Evolutionary conservation across 2,797 vertebrate genomes (phyloP).

Genomic region (Lycodopsis pacificus): DNA sequence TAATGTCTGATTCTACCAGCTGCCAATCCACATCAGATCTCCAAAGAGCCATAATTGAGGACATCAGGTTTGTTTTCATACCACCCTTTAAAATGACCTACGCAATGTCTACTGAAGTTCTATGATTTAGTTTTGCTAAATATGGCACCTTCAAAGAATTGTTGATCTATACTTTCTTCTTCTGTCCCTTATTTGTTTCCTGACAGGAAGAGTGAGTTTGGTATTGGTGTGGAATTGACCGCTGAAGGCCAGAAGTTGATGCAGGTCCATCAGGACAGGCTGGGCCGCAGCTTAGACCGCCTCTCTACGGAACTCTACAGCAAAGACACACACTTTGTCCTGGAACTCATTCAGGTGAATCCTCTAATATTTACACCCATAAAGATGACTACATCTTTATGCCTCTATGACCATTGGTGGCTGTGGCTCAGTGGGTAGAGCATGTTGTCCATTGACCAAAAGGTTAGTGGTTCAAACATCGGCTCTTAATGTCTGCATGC

Average conservation of each 20-base stretch:
- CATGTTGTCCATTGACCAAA: too few relatives aligned
- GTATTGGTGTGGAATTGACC: slow-evolving; percentile 83
- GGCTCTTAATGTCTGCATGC: too few relatives aligned
- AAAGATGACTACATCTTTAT: not conserved
- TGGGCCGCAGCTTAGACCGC: slow-evolving; percentile 86
- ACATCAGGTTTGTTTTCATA: slow-evolving; percentile 80
- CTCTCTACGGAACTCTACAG: slow-evolving; percentile 88
- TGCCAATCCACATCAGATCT: slow-evolving; percentile 22
- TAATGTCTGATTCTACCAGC: slow-evolving; percentile 23
- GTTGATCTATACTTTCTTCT: not conserved
- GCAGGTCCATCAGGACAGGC: slow-evolving; percentile 81
- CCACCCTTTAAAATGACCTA: not conserved
- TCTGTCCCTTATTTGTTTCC: not conserved
- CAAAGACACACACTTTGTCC: slow-evolving; percentile 89
- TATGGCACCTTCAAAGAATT: not conserved
- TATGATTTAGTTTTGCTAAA: not conserved
- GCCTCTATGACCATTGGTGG: not conserved
- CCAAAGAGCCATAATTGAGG: slow-evolving; percentile 78
- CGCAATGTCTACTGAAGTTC: not conserved
- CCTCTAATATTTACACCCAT: not conserved
- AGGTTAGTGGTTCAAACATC: too few relatives aligned
- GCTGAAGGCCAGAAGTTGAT: slow-evolving; percentile 82
- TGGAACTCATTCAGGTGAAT: slow-evolving; percentile 87
- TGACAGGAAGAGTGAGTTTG: slow-evolving; percentile 85
- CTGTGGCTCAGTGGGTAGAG: too few relatives aligned